Base-by-base conservation (phyloP, 2,797 vertebrate genomes). In the Potorous gilbertii region DNA sequence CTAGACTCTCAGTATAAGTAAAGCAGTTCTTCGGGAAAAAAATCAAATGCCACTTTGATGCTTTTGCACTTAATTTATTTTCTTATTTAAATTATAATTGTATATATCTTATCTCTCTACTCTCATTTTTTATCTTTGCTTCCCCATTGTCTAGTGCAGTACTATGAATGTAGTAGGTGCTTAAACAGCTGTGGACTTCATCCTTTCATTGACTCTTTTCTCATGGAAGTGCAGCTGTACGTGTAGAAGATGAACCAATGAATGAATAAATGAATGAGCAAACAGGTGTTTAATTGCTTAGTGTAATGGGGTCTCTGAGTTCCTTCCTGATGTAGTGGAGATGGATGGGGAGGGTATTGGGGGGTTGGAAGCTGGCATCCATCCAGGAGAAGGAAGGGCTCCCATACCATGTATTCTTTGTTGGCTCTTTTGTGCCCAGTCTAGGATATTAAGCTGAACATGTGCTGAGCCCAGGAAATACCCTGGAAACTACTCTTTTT, bases 1-100 rank as follows among this genome's bases (percentile, higher is more conserved):
- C 96, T 95, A 92, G 97, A 11, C 0, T 98, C 96, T 96, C 96
- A 81, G 95, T 98, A 98, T 98, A 97, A 99, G 99, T 99, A 99
- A 99, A 99, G 96, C 97, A 96, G 97, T 98, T 97, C 98, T 99
- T 98, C 95, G 96, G 52, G 52, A 52, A 52, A 52, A 52, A 52
- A 52, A 52, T 52, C 52, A 52, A 52, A 46, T 81, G 8, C 66
- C 66, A 46, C 40, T 24, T 24, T 81, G 8, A 81, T 40, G n/a
- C 66, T 10, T 46, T 46, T 46, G n/a, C 18, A 46, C 66, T 46
- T 81, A 40, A 40, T 66, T 18, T 74, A n/a, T 74, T 46, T 40
- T 81, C n/a, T 46, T 46, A 81, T 1, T 81, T 21, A 81, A 31
- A 31, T 12, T 12, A 62, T 31, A 62, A 46, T 81, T 81, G 40